Conservation (phyloP, 2,113 vertebrate species). For the Acinonyx jubatus region DNA sequence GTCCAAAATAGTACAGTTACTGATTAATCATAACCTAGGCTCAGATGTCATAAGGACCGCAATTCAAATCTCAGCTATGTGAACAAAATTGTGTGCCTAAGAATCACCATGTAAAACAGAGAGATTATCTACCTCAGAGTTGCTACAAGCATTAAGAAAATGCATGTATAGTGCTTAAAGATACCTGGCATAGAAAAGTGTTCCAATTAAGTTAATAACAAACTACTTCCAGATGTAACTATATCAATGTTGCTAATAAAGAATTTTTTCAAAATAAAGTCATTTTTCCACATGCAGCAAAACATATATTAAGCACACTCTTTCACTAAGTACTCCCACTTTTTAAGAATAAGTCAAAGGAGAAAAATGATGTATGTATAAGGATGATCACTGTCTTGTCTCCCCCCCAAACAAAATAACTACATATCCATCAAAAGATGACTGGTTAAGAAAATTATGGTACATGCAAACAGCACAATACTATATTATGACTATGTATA, state of each 20-base stretch:
- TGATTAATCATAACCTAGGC: not conserved
- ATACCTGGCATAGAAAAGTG: not conserved
- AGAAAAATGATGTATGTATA: slow-evolving; percentile 15
- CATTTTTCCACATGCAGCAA: not conserved
- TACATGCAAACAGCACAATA: not conserved
- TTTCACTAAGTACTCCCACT: slow-evolving; percentile 10
- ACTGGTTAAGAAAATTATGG: not conserved
- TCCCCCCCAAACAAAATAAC: not conserved
- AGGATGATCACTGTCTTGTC: not conserved
- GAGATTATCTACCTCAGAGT: not conserved
- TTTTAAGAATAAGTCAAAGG: slow-evolving; percentile 31
- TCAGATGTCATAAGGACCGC: not conserved
- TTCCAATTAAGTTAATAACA: not conserved
- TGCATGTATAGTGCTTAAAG: not conserved
- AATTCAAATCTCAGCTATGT: not conserved
- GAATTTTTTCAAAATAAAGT: not conserved
- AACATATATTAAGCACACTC: slow-evolving; percentile 1
- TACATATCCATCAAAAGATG: not conserved
- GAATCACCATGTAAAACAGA: not conserved
- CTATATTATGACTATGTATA: not conserved
- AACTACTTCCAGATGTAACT: slow-evolving; percentile 8
- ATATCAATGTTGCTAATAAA: not conserved
- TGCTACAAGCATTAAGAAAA: not conserved
- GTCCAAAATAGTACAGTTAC: not conserved
- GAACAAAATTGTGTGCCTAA: slow-evolving; percentile 26